A percentile compares a stretch with the other conserved stretches of the same genome.
Conservation (phyloP, 2,797 vertebrate species). For the Schizopygopsis malacanthus region DNA sequence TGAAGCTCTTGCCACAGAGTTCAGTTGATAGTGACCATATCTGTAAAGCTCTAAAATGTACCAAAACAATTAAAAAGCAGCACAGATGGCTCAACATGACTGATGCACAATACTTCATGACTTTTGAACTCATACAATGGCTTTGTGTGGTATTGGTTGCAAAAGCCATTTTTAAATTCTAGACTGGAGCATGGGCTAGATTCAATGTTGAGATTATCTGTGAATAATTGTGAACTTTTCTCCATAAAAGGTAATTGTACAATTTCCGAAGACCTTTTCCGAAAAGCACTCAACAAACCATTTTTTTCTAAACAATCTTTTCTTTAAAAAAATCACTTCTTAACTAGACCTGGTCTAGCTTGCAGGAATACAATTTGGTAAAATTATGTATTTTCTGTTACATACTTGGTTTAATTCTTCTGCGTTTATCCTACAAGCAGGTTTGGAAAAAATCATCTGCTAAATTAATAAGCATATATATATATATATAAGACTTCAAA, state of each 20-base stretch:
- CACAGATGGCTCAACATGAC: neutral
- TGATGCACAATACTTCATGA: neutral
- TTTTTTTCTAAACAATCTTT: neutral
- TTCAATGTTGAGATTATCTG: neutral
- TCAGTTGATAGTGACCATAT: neutral
- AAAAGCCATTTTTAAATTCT: neutral
- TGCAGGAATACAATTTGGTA: neutral
- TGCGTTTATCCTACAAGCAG: neutral
- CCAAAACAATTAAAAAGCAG: neutral
- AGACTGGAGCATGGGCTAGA: neutral
- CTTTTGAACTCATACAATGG: neutral
- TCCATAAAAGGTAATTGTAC: too few relatives aligned
- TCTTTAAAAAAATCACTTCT: too few relatives aligned
- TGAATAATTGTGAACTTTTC: too few relatives aligned
- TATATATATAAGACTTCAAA: neutral
- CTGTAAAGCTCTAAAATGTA: neutral
- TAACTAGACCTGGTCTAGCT: neutral
- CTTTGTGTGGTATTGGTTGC: neutral
- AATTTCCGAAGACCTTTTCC: too few relatives aligned
- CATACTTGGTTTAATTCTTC: neutral
- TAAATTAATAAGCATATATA: neutral
- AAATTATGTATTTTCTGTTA: neutral
- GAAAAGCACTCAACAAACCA: neutral
- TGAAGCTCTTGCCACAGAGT: neutral
- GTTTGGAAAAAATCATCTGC: neutral